Percentiles rank a stretch among this genome's conserved stretches.
These are phyloP conservation scores for Brenthis hecate DNA, from an alignment of 2,888 invertebrate species.

Conservation along the genomic window DNA sequence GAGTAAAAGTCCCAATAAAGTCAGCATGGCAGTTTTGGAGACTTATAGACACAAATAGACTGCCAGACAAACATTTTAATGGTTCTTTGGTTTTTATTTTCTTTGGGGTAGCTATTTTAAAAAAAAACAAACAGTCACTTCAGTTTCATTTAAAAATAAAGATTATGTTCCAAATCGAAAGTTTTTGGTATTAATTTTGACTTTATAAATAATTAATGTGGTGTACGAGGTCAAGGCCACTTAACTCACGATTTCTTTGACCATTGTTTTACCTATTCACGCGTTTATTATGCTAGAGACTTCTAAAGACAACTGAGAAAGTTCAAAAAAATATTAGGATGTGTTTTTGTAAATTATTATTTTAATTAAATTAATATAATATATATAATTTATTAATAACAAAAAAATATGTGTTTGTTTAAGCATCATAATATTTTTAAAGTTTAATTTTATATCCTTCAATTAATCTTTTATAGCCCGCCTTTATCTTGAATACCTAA, in stretches of 20 bases:
- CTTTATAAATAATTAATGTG: conserved; percentile 75
- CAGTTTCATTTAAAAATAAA: no score
- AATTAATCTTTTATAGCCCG: conserved; percentile 26
- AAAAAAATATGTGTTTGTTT: not conserved
- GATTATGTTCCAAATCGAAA: conserved; percentile 30
- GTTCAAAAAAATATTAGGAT: no score
- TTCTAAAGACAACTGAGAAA: no score
- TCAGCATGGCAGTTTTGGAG: no score
- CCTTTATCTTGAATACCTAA: conserved; percentile 32
- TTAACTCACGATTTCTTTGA: conserved; percentile 50
- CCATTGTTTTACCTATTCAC: conserved; percentile 18
- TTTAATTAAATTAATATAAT: not conserved
- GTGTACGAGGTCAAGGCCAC: conserved; percentile 66
- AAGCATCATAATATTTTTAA: not conserved
- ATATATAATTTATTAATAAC: not conserved
- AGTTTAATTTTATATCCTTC: conserved; percentile 5
- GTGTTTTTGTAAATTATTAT: no score
- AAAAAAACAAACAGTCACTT: no score
- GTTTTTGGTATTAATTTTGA: conserved; percentile 75
- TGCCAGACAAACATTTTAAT: no score
- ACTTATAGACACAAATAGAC: no score
- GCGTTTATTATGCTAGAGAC: not conserved
- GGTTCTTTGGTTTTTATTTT: conserved; percentile 57
- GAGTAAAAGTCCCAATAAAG: no score
- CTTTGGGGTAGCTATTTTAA: no score